Conservation (phyloP, 2,888 invertebrate species). For the Celastrina argiolus region DNA sequence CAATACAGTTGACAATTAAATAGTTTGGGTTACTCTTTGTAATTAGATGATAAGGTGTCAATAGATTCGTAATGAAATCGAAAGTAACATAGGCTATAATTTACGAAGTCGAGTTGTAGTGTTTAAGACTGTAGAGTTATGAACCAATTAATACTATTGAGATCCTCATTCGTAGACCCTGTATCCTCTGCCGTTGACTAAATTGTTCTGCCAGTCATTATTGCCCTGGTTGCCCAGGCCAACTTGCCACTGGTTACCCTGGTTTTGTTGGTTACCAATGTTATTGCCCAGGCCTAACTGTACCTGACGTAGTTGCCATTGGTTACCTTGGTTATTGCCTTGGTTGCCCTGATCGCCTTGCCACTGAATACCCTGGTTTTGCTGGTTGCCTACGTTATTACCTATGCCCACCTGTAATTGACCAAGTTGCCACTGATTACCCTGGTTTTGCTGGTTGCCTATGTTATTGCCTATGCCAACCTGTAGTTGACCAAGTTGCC, state of each 20-base stretch:
- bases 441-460: background rate
- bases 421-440: background rate
- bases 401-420: background rate
- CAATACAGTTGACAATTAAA: too few species aligned
- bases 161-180: background rate
- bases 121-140: background rate
- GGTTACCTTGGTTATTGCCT: background rate
- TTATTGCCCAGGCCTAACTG: too few species aligned
- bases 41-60: too few species aligned
- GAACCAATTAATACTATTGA: background rate
- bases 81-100: too few species aligned
- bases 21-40: too few species aligned
- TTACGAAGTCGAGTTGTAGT: too few species aligned
- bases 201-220: background rate
- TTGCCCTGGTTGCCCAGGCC: background rate
- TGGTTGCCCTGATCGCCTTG: background rate
- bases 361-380: background rate
- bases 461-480: background rate
- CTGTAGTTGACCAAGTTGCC: background rate
- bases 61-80: too few species aligned
- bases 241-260: background rate
- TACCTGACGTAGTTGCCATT: background rate
- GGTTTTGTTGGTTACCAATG: background rate
- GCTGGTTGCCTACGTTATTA: background rate
- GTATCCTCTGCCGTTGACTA: background rate